These are phyloP conservation scores for Schizaphis graminum DNA, from an alignment of 2,888 invertebrate species.

Conservation along the genomic window DNA sequence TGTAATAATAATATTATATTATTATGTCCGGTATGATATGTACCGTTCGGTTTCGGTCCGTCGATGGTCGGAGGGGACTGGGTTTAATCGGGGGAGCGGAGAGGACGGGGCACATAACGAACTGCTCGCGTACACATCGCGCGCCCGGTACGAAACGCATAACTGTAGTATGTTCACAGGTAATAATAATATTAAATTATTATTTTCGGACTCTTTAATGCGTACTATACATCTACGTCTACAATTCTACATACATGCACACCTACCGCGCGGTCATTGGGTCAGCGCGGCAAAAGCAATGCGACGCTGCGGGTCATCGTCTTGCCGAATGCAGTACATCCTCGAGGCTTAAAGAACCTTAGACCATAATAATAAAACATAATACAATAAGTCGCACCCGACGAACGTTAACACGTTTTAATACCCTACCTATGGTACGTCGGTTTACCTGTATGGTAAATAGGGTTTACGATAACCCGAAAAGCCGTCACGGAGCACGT, in stretches of 20 bases:
- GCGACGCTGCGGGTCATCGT: constrained; percentile 5
- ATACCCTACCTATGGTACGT: neutral
- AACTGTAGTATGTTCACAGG: constrained; percentile 33
- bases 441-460: neutral
- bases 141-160: constrained; percentile 33
- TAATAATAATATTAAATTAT: neutral
- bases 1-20: neutral
- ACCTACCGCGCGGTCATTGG: constrained; percentile 32
- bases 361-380: neutral
- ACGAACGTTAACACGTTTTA: neutral
- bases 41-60: constrained; percentile 51
- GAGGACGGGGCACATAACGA: neutral
- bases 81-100: neutral
- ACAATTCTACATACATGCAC: neutral
- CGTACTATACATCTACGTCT: neutral
- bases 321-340: neutral
- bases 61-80: neutral
- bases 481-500: neutral
- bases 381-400: neutral
- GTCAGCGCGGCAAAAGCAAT: neutral
- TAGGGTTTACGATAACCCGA: neutral
- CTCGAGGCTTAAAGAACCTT: neutral
- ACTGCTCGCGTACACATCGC: neutral
- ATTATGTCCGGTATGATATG: constrained; percentile 17
- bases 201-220: constrained; percentile 1